A percentile compares a stretch with the other conserved stretches of the same genome.
Evolutionary conservation across 2,888 invertebrate species (phyloP).

Genomic region (Euclidia mi): DNA sequence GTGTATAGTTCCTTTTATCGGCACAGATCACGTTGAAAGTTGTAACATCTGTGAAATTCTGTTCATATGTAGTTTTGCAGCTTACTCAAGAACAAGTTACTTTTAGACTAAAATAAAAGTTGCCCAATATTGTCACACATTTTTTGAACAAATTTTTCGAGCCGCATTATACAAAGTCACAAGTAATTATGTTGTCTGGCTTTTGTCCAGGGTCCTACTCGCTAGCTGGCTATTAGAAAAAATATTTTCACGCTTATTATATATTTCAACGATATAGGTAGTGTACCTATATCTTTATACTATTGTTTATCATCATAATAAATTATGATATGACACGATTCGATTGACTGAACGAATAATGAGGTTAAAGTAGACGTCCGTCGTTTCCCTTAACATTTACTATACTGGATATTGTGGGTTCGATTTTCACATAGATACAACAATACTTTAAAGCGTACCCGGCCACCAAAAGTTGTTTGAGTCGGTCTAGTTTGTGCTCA

Average conservation of each 20-base stretch:
- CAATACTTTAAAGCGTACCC: no score
- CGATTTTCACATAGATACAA: no score
- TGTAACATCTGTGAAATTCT: conserved; percentile 31
- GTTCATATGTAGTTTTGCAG: conserved; percentile 6
- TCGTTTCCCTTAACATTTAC: no score
- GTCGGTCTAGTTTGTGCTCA: no score
- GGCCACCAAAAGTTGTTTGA: no score
- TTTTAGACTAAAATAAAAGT: conserved; percentile 8
- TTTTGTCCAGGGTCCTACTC: not conserved
- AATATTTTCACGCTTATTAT: conserved; percentile 3
- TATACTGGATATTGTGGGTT: no score
- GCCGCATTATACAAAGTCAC: not conserved
- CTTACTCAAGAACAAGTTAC: not conserved
- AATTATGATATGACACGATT: no score
- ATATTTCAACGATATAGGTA: no score
- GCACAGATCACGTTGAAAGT: conserved; percentile 41
- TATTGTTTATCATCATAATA: no score
- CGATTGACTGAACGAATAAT: no score
- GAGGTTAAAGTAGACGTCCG: no score
- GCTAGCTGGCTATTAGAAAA: conserved; percentile 4
- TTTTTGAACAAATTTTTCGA: not conserved
- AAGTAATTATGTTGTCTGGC: conserved; percentile 4
- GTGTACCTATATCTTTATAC: no score
- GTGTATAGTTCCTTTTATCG: conserved; percentile 16
- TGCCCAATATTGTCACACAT: not conserved